These are phyloP conservation scores for Squalus acanthias DNA, from an alignment of 2,797 vertebrate species.

Conservation along the genomic window DNA sequence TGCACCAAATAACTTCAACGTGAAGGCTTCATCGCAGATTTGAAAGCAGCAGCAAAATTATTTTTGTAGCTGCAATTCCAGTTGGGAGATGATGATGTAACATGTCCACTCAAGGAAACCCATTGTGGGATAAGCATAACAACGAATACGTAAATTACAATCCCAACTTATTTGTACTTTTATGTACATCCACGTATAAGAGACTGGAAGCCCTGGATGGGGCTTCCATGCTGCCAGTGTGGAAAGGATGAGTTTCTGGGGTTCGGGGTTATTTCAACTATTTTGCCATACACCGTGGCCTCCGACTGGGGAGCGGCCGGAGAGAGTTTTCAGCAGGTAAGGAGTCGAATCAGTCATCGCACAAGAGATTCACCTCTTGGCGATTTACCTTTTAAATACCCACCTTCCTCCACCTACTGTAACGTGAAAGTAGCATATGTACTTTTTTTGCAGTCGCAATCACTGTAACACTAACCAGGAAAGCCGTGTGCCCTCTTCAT, in stretches of 20 bases:
- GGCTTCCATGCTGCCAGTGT: not conserved
- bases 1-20: not conserved
- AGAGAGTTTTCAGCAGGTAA: not conserved
- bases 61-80: not conserved
- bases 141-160: not conserved
- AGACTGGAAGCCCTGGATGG: not conserved
- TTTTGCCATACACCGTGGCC: not conserved
- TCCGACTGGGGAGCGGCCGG: not conserved
- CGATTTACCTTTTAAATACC: not conserved
- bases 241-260: not conserved
- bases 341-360: not conserved
- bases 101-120: not conserved
- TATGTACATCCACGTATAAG: not conserved
- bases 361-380: not conserved
- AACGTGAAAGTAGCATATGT: not conserved
- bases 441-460: not conserved
- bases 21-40: not conserved
- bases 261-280: not conserved
- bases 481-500: slow-evolving; percentile 88
- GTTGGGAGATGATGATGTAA: not conserved
- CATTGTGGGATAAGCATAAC: not conserved
- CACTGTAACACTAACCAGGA: slow-evolving; percentile 60
- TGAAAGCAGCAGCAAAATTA: not conserved
- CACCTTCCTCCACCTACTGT: not conserved
- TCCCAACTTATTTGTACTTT: not conserved